These are phyloP conservation scores for Nerophis ophidion DNA, from an alignment of 2,113 vertebrate genomes.

Conservation along the genomic window DNA sequence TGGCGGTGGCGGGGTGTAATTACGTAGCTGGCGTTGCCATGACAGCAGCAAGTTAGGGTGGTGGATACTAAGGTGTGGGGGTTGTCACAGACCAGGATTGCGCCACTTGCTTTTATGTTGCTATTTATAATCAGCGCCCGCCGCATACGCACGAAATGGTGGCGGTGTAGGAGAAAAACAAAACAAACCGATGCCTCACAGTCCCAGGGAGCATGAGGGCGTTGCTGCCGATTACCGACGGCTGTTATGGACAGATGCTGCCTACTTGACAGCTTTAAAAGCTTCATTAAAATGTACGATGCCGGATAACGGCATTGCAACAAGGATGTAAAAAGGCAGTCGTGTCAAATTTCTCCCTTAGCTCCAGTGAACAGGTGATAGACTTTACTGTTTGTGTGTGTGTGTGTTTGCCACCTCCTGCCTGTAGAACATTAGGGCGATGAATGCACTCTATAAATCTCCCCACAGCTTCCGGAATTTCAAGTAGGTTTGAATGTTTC, in stretches of 20 bases:
- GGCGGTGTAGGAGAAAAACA: conserved; percentile 53
- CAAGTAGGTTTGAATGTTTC: conserved; percentile 53
- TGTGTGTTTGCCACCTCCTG: background rate
- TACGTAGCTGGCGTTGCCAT: conserved; percentile 75
- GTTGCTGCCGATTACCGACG: conserved; percentile 30
- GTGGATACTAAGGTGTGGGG: conserved; percentile 71
- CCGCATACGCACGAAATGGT: conserved; percentile 66
- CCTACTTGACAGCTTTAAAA: conserved; percentile 17
- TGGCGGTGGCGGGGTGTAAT: conserved; percentile 58
- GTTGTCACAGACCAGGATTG: conserved; percentile 75
- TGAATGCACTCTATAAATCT: conserved; percentile 55
- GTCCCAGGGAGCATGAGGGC: conserved; percentile 30
- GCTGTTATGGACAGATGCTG: conserved; percentile 14
- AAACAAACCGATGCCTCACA: conserved; percentile 51
- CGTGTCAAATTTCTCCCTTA: conserved; percentile 15
- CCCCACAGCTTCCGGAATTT: conserved; percentile 48
- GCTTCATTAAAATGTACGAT: conserved; percentile 18
- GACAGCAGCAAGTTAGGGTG: conserved; percentile 74
- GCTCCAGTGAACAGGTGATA: conserved; percentile 42
- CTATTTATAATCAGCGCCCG: conserved; percentile 73
- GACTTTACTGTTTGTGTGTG: conserved; percentile 19
- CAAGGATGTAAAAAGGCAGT: conserved; percentile 7
- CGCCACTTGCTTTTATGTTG: conserved; percentile 77
- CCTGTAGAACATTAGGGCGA: conserved; percentile 51
- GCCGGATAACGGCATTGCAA: conserved; percentile 9